phyloP scores from a whole-genome alignment of 2,797 vertebrate genomes.

The Vespertilio murinus region DNA sequence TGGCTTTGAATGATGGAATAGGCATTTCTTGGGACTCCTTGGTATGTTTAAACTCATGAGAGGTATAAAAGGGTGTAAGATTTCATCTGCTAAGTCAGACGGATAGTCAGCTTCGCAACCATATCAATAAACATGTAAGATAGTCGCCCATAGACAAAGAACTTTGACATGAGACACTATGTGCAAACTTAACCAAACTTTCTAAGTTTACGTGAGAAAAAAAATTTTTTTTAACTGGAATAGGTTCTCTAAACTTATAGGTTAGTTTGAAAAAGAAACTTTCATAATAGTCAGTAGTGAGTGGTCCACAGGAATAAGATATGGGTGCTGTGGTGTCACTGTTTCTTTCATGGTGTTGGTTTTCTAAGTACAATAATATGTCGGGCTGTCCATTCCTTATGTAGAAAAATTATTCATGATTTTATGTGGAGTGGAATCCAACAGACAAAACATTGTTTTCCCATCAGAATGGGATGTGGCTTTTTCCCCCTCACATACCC shows the following conservation, averaged over 20 bases:
- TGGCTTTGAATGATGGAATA: neutral
- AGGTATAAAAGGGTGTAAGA: neutral
- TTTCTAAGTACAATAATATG: conserved; percentile 45
- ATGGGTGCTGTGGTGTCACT: neutral
- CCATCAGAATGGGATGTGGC: neutral
- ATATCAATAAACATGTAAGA: neutral
- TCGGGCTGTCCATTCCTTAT: neutral
- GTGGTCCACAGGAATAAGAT: neutral
- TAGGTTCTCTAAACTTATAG: conserved; percentile 1
- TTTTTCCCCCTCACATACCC: neutral
- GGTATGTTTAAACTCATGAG: neutral
- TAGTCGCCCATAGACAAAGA: neutral
- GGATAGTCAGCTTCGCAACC: neutral
- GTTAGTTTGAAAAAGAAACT: neutral
- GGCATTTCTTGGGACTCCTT: neutral
- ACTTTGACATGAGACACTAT: neutral
- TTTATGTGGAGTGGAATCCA: neutral
- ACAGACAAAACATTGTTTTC: neutral
- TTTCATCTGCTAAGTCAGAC: conserved; percentile 15
- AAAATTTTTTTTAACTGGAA: neutral
- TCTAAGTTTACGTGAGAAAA: neutral
- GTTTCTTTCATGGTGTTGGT: conserved; percentile 50
- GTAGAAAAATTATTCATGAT: neutral
- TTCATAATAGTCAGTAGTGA: neutral
- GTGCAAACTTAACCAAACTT: neutral